phyloP scores from a whole-genome alignment of 2,888 invertebrate genomes.

The Prostheceraeus crozeri region DNA sequence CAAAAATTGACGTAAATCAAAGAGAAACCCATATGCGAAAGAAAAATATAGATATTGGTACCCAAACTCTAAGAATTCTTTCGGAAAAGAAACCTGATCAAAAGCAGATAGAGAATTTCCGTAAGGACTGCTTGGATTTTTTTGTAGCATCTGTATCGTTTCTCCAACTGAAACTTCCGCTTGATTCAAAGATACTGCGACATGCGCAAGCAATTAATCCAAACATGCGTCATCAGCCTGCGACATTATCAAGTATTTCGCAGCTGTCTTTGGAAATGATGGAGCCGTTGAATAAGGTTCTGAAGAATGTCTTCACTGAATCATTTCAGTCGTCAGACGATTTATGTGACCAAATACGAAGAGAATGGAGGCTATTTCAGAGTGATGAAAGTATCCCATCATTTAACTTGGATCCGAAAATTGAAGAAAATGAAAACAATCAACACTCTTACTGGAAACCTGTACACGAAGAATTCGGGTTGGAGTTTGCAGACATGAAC shows the following conservation, averaged over 20 bases:
- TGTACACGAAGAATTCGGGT: conserved; percentile 24
- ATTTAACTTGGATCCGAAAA: too few species aligned
- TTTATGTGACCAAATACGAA: too few species aligned
- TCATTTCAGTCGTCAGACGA: too few species aligned
- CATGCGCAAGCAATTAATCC: conserved; percentile 13
- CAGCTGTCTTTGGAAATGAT: too few species aligned
- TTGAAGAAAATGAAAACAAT: too few species aligned
- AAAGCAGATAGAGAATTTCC: conserved; percentile 1
- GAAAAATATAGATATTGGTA: conserved; percentile 13
- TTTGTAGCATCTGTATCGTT: background rate
- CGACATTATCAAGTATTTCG: too few species aligned
- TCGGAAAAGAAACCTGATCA: conserved; percentile 7
- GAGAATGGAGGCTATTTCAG: too few species aligned
- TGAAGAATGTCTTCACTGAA: too few species aligned
- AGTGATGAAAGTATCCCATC: too few species aligned
- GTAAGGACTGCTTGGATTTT: conserved; percentile 2
- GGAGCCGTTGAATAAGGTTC: too few species aligned
- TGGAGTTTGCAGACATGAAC: background rate
- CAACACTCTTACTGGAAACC: conserved; percentile 28
- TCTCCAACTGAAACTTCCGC: background rate
- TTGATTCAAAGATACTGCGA: conserved; percentile 3
- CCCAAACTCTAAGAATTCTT: background rate
- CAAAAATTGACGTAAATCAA: conserved; percentile 24
- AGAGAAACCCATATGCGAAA: conserved; percentile 2
- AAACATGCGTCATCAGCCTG: too few species aligned